Base-by-base conservation (phyloP, 1,140 invertebrate genomes). In the Lordiphosa clarofinis region DNA sequence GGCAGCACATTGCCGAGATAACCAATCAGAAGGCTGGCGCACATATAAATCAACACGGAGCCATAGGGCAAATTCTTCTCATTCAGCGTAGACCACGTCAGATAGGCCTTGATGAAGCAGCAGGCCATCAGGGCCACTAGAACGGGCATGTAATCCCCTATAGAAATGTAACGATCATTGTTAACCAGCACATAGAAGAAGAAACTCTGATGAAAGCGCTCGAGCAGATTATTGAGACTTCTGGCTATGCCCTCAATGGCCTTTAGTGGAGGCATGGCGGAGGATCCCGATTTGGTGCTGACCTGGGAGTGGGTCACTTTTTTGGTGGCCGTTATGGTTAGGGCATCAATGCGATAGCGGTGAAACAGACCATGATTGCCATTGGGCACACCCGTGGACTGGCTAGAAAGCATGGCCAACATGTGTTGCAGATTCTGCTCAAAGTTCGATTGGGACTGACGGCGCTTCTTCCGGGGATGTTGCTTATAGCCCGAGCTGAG, bases 131-230 rank as follows among this genome's bases (percentile, higher is more conserved):
- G 92, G 1, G 96, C 82, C 54, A 93, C 94, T 69, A 98, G 90
- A 4, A 95, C 94, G 8, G 96, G 94, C 93, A 98, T 98, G 81
- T 98, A 99, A 39, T 92, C 89, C 92, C 95, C 97, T 86, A 99
- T 99, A 19, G 97, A 99, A 68, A 99, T 93, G 84, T 97, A 99
- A 65, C 96, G 91, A 88, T 97, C 94, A 4, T 96, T 96, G 24
- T 95, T 94, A 6, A 97, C 94, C 35, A 99, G 90, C 33, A 99
- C 89, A 89, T 99, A 99, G 88, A 99, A 99, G 90, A 99, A 99
- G 90, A 96, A 99, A 9, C 97, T 99, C 87, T 99, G 98, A 90
- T 99, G 98, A 87, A 99, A 99, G 73, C 96, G 91, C 90, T 99
- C 98, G 24, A 99, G 90, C 12, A 99, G 90, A 90, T 99, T 99